Evolutionary conservation across 2,113 vertebrate species (phyloP).

Genomic region (Zosterops hypoxanthus): DNA sequence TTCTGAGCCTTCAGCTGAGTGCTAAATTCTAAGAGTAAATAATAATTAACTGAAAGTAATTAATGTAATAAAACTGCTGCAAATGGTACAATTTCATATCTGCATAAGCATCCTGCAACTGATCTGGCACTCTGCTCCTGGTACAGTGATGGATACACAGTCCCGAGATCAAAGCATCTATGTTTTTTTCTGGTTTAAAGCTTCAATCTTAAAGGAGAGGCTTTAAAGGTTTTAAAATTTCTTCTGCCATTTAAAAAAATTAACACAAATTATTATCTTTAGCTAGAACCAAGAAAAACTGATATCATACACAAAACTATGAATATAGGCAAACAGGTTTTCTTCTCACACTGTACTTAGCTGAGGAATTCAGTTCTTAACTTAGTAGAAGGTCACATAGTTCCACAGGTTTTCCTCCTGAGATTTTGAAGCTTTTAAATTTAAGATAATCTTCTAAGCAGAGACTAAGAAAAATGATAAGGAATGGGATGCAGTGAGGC

Average conservation of each 20-base stretch:
- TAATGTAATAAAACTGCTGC: neutral
- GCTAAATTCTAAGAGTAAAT: neutral
- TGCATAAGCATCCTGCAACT: neutral
- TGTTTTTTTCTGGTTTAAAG: neutral
- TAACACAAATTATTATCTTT: neutral
- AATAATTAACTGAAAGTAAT: neutral
- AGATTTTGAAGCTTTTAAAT: neutral
- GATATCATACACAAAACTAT: neutral
- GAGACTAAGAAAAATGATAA: neutral
- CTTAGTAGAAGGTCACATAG: neutral
- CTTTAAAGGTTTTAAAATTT: neutral
- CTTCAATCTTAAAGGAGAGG: neutral
- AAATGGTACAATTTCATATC: neutral
- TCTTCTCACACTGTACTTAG: neutral
- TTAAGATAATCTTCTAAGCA: neutral
- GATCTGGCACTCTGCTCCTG: neutral
- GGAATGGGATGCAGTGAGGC: neutral
- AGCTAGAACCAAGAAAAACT: neutral
- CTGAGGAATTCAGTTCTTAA: neutral
- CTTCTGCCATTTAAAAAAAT: neutral
- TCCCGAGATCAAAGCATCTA: neutral
- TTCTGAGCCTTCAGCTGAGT: neutral
- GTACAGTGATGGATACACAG: neutral
- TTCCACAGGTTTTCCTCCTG: neutral
- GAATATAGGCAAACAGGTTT: neutral